phyloP scores from a whole-genome alignment of 2,113 vertebrate species.

The Rhinoptilus africanus region DNA sequence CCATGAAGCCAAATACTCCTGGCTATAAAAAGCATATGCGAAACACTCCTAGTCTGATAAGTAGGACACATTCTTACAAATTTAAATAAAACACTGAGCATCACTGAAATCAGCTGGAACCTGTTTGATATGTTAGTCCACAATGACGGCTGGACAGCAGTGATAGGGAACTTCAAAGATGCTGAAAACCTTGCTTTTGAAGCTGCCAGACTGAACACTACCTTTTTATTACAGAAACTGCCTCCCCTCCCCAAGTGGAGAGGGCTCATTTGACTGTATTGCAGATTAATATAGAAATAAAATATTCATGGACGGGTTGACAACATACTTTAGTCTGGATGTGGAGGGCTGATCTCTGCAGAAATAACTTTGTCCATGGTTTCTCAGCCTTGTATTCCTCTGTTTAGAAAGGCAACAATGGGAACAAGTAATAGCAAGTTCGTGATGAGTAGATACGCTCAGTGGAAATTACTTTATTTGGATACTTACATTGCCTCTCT shows the following conservation, averaged over 20 bases:
- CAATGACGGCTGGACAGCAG: neutral
- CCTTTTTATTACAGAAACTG: neutral
- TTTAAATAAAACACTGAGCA: constrained; percentile 2
- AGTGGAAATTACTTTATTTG: neutral
- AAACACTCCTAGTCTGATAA: neutral
- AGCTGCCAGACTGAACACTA: neutral
- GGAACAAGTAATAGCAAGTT: neutral
- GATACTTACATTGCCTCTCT: neutral
- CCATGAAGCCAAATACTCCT: constrained; percentile 36
- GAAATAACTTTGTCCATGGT: neutral
- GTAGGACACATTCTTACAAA: neutral
- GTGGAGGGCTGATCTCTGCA: neutral
- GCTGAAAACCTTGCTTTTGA: constrained; percentile 16
- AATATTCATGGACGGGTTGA: neutral
- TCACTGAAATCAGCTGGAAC: neutral
- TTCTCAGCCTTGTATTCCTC: neutral
- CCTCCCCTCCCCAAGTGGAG: neutral
- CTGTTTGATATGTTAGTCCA: neutral
- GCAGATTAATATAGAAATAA: neutral
- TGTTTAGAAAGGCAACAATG: neutral
- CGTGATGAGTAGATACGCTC: neutral
- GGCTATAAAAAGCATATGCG: neutral
- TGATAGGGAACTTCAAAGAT: neutral
- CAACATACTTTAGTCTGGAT: neutral
- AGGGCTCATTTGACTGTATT: neutral